phyloP scores from a whole-genome alignment of 2,113 vertebrate genomes.

The Lasiurus cinereus region DNA sequence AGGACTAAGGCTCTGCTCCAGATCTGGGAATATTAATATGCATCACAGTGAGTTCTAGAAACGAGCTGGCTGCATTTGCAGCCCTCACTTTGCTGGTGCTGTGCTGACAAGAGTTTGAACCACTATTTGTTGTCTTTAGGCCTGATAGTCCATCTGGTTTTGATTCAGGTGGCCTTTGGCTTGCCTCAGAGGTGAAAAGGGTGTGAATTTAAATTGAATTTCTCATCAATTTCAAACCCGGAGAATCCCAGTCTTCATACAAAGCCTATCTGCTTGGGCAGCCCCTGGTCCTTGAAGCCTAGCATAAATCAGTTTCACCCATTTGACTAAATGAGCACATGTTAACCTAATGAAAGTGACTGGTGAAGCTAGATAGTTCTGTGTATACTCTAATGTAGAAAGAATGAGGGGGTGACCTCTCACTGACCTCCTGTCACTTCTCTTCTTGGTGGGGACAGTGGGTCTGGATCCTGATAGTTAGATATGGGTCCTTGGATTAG shows the following conservation, averaged over 20 bases:
- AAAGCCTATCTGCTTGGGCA: slow-evolving; percentile 85
- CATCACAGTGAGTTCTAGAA: slow-evolving; percentile 83
- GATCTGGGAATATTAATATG: slow-evolving; percentile 87
- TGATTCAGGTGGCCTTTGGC: slow-evolving; percentile 94
- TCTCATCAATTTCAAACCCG: slow-evolving; percentile 94
- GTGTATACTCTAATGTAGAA: slow-evolving; percentile 86
- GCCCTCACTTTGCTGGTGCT: slow-evolving; percentile 93
- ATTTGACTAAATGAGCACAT: slow-evolving; percentile 91
- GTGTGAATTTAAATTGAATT: slow-evolving; percentile 94
- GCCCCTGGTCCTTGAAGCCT: slow-evolving; percentile 88
- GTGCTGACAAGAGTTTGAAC: slow-evolving; percentile 91
- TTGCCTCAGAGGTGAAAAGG: slow-evolving; percentile 95
- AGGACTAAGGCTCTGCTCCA: slow-evolving; percentile 69
- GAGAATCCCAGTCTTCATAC: slow-evolving; percentile 88
- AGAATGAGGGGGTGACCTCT: slow-evolving; percentile 82
- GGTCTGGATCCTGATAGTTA: slow-evolving; percentile 58
- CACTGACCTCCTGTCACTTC: slow-evolving; percentile 86
- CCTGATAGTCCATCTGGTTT: slow-evolving; percentile 98
- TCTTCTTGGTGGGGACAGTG: slow-evolving; percentile 82
- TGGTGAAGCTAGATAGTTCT: slow-evolving; percentile 88
- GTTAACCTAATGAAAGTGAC: slow-evolving; percentile 91
- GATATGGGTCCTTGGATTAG: background rate
- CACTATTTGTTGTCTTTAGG: slow-evolving; percentile 97
- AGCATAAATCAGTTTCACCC: slow-evolving; percentile 96
- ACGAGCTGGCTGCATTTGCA: slow-evolving; percentile 70